Evolutionary conservation across 1,140 invertebrate species (phyloP).

Genomic region (Meloidogyne chitwoodi): DNA sequence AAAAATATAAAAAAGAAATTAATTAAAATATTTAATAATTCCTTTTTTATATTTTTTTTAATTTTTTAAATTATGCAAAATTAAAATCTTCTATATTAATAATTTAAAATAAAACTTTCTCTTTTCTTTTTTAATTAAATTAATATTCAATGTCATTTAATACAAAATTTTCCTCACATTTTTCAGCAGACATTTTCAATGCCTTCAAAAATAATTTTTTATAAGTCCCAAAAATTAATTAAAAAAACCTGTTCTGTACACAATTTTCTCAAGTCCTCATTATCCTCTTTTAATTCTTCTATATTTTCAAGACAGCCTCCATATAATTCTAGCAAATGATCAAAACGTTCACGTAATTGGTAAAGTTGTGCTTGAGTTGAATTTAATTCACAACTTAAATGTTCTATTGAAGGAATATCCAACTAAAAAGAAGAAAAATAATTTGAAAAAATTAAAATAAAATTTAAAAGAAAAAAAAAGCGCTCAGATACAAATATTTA

Average conservation of each 20-base stretch:
- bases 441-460: neutral
- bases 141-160: neutral
- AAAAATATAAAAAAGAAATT: too few relatives aligned
- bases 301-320: constrained; percentile 33
- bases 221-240: neutral
- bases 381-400: constrained; percentile 18
- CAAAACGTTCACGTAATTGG: constrained; percentile 26
- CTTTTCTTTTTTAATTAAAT: neutral
- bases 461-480: neutral
- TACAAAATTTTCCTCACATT: neutral
- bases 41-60: too few relatives aligned
- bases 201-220: neutral
- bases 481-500: neutral
- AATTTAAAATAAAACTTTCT: too few relatives aligned
- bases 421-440: neutral
- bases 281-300: constrained; percentile 29
- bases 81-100: too few relatives aligned
- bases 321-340: constrained; percentile 26
- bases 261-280: constrained; percentile 28
- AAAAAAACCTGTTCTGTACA: constrained; percentile 29
- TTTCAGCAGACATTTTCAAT: neutral
- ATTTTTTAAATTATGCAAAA: too few relatives aligned
- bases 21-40: too few relatives aligned
- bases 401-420: constrained; percentile 2
- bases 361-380: constrained; percentile 21